Percentiles rank a stretch among this genome's conserved stretches.
phyloP scores from a whole-genome alignment of 1,140 invertebrate species.

The Rhyacophila brunnea region DNA sequence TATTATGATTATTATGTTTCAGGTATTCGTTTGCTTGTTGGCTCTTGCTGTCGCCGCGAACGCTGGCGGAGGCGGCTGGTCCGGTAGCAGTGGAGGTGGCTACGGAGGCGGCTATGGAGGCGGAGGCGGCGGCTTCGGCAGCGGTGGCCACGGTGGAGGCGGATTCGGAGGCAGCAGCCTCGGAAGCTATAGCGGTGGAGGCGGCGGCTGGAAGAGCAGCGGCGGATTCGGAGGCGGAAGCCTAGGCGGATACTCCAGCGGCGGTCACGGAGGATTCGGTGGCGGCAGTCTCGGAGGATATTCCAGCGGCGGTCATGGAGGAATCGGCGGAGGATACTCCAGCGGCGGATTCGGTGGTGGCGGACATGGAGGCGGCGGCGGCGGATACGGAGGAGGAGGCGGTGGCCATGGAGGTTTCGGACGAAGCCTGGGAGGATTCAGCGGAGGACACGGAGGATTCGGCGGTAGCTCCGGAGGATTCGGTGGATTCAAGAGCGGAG shows the following conservation, averaged over 20 bases:
- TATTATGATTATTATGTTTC: conserved; percentile 1
- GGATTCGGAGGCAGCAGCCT: conserved; percentile 10
- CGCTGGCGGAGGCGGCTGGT: conserved; percentile 23
- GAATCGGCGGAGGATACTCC: conserved; percentile 8
- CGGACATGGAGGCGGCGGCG: conserved; percentile 9
- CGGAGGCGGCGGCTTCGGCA: not conserved
- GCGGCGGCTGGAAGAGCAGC: conserved; percentile 6
- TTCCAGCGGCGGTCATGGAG: conserved; percentile 6
- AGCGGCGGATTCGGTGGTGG: conserved; percentile 14
- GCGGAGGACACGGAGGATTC: conserved; percentile 4
- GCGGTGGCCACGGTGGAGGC: not conserved
- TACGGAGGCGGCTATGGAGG: conserved; percentile 3
- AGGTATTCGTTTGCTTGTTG: conserved; percentile 34
- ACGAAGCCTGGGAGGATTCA: conserved; percentile 1
- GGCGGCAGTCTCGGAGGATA: conserved; percentile 13
- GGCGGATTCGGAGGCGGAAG: conserved; percentile 8
- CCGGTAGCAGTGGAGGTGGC: conserved; percentile 22
- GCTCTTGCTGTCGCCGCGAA: conserved; percentile 23
- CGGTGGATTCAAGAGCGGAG: conserved; percentile 7
- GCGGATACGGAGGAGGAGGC: conserved; percentile 6
- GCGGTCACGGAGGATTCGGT: conserved; percentile 13
- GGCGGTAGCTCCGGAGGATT: conserved; percentile 13
- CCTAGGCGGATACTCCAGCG: conserved; percentile 4
- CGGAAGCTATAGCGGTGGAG: conserved; percentile 1
- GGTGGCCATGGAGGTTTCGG: conserved; percentile 3